Conservation (phyloP, 2,888 invertebrate genomes). For the Mythimna ferrago region DNA sequence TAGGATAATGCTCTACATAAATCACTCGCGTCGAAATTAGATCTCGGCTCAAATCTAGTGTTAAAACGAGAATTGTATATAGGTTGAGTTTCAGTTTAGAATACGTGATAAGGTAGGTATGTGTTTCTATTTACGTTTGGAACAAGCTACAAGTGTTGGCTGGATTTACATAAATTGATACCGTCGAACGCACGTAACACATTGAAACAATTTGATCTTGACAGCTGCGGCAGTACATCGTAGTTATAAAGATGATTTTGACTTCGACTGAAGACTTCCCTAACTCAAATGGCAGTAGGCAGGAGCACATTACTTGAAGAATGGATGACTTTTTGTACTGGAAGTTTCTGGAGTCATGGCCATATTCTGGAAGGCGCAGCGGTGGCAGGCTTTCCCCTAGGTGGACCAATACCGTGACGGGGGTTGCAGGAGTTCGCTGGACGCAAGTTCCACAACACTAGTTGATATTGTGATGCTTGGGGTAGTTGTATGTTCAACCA, state of each 20-base stretch:
- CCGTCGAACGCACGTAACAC: neutral
- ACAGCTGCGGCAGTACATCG: neutral
- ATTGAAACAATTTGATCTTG: neutral
- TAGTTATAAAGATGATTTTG: neutral
- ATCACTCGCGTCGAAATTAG: neutral
- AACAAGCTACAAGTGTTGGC: conserved; percentile 17
- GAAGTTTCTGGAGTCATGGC: no score
- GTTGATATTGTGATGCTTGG: no score
- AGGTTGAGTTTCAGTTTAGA: neutral
- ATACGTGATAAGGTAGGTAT: conserved; percentile 13
- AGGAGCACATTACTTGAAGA: no score
- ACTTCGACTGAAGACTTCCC: neutral
- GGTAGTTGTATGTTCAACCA: no score
- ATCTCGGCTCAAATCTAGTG: conserved; percentile 2
- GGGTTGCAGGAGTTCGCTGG: no score
- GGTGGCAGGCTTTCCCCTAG: no score
- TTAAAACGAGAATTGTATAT: conserved; percentile 10
- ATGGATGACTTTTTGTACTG: no score
- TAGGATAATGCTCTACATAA: neutral
- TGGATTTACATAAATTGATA: conserved; percentile 10
- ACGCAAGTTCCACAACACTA: no score
- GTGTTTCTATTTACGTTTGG: conserved; percentile 20
- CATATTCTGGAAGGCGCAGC: no score
- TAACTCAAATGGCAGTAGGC: neutral
- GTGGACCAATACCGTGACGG: no score